Percentiles rank a stretch among this genome's conserved stretches.
Evolutionary conservation across 2,888 invertebrate genomes (phyloP).

Genomic region (Steinernema carpocapsae): DNA sequence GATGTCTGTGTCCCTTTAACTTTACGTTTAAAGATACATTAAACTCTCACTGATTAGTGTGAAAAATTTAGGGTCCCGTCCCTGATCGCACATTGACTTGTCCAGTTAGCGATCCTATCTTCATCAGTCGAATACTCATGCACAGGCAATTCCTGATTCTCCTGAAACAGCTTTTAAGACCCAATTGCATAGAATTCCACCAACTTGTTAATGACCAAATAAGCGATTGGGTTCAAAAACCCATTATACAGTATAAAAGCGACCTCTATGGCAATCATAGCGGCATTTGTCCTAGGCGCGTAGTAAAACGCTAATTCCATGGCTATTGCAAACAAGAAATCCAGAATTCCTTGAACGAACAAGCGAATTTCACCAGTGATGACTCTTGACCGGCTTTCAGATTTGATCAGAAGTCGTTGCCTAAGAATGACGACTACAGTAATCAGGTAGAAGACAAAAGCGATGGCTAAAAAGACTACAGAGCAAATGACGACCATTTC

Average conservation of each 20-base stretch:
- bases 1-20: too few relatives aligned
- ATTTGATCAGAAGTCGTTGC: neutral
- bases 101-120: too few relatives aligned
- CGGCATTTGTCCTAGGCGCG: neutral
- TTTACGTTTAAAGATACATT: too few relatives aligned
- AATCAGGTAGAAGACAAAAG: conserved; percentile 6
- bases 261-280: conserved; percentile 2
- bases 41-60: too few relatives aligned
- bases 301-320: conserved; percentile 1
- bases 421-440: neutral
- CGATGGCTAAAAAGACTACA: neutral
- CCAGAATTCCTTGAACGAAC: conserved; percentile 4
- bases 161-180: neutral
- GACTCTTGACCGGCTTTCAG: neutral
- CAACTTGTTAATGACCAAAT: neutral
- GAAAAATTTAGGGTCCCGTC: too few relatives aligned
- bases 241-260: conserved; percentile 10
- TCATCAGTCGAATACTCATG: too few relatives aligned
- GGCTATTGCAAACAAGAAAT: conserved; percentile 6
- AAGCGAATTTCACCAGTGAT: neutral
- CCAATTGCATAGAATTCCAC: neutral
- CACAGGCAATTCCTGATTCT: neutral
- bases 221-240: conserved; percentile 11
- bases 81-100: too few relatives aligned
- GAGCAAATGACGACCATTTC: neutral